Conservation (phyloP, 2,797 vertebrate genomes). For the Darevskia mixta region DNA sequence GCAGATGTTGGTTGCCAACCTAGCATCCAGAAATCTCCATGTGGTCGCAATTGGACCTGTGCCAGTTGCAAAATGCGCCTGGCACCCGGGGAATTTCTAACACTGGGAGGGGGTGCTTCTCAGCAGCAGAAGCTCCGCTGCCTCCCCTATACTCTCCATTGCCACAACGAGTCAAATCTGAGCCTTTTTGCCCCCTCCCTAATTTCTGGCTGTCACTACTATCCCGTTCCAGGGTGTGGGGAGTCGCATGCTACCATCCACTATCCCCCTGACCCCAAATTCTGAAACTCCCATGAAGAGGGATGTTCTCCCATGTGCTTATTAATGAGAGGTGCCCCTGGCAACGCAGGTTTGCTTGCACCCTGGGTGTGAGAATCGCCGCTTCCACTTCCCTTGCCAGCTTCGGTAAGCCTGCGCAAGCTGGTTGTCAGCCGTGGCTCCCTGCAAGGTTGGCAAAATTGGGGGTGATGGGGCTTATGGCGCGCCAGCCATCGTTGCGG, state of each 20-base stretch:
- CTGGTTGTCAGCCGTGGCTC: background rate
- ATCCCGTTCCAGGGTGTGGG: background rate
- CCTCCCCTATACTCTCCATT: constrained; percentile 1
- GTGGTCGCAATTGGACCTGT: no score
- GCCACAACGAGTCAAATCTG: constrained; percentile 2
- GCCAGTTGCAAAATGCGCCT: no score
- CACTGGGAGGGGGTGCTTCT: background rate
- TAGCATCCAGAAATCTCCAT: no score
- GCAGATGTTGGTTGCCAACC: no score
- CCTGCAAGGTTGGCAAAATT: background rate
- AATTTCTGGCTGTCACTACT: background rate
- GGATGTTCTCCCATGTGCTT: background rate
- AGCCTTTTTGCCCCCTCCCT: background rate
- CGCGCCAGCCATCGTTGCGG: background rate
- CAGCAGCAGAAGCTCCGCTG: accelerated
- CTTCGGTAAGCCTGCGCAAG: background rate
- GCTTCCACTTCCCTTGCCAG: background rate
- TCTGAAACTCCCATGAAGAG: background rate
- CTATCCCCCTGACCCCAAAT: no score
- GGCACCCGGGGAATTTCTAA: no score
- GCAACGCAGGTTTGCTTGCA: background rate
- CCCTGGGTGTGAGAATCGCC: no score
- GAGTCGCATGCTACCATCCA: accelerated
- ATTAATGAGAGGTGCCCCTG: background rate
- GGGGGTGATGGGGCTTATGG: constrained; percentile 20